Evolutionary conservation across 2,888 invertebrate species (phyloP), one percentile per base, ranked within the genome.

Genomic region (Eupelmus urozonus): DNA sequence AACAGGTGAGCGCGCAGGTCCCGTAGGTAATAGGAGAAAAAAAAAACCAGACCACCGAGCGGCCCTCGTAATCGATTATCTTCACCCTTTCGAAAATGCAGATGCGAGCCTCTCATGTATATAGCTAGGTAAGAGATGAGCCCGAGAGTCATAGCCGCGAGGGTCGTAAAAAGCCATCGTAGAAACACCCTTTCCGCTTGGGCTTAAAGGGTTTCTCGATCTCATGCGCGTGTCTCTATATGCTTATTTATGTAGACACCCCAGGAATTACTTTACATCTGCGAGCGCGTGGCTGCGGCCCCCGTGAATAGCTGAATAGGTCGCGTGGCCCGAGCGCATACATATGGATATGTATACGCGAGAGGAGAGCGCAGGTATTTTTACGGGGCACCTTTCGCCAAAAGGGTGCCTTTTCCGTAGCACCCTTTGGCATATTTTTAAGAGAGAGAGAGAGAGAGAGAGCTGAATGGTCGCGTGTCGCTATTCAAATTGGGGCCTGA

Each of bases 161-260:
- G 76, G 76, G 76, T 69, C 69, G 62, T 76, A 76, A 79, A 76
- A 72, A 69, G n/a, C n/a, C 51, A 34, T 34, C 3, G 67, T 27
- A 53, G 57, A 67, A 67, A 69, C 62, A 75, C 74, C 53, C 59
- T 42, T 53, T 13, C 34, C 13, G 29, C n/a, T 11, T 11, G 27
- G 4, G 20, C 18, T 18, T 29, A 55, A 65, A 70, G 55, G 69
- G 63, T 65, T 11, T 23, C 34, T 40, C 55, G 20, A 20, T 20
- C 18, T 18, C 3, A 27, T n/a, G 57, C 20, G 29, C 29, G 45
- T 11, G 25, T 29, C 23, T 55, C 71, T 72, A 66, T 87, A 85
- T 86, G 84, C 85, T 86, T 85, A 86, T 87, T 85, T 86, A 85
- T 84, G 84, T 85, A 86, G 85, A 85, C 81, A 82, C 84, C 84